Evolutionary conservation across 2,797 vertebrate species (phyloP), one percentile per base, ranked within the genome.

Genomic region (Clarias fuscus): DNA sequence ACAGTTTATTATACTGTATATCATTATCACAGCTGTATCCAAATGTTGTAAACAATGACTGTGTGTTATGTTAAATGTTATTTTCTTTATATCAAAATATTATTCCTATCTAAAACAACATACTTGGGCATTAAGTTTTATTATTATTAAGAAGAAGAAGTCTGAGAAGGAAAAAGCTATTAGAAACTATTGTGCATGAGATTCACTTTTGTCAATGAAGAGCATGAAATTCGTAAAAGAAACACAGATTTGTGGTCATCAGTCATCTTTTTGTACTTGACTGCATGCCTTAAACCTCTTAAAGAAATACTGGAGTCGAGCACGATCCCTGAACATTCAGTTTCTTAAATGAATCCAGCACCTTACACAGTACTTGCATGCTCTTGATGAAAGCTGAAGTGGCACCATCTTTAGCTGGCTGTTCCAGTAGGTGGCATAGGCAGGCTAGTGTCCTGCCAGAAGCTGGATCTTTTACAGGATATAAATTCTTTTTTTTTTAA

Each of bases 381-480:
- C 58, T 8, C 22, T 14, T 64, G 33, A n/a, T 64, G 24, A n/a
- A 58, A 24, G 30, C 77, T 10, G 59, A 22, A 40, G n/a, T 79
- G 59, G 33, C 33, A 43, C 64, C 61, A 80, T 43, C 37, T 80
- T 80, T 64, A n/a, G 22, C 78, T 80, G 59, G 24, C 78, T 80
- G 37, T 64, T 80, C 78, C 78, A 80, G 78, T 37, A 80, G 78
- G 59, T 80, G 78, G 78, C 78, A 80, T 27, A 64, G 78, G 37
- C 78, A 80, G 78, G 22, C 68, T 67, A 13, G 77, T 43, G 77
- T 40, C 30, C 77, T n/a, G 40, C 22, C 59, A 80, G 22, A 61
- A 78, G 30, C 75, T 40, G 14, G 59, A 62, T 62, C 20, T 15
- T 40, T 40, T 17, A 20, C 75, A 33, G 53, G 11, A 13, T 8